phyloP scores from a whole-genome alignment of 2,888 invertebrate genomes.

The Loripinus fragilis region DNA sequence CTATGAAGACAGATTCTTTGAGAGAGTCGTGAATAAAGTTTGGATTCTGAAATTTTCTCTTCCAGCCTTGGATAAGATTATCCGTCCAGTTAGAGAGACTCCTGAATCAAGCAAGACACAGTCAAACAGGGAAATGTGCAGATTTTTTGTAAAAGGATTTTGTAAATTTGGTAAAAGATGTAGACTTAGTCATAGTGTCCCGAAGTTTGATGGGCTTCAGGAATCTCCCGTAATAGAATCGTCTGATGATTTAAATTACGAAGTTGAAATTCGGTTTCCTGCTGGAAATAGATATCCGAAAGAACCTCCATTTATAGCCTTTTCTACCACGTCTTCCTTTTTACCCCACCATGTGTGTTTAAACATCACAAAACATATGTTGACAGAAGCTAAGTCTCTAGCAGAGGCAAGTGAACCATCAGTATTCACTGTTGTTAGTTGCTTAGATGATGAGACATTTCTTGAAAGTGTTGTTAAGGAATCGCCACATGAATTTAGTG shows the following conservation, averaged over 20 bases:
- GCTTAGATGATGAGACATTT: constrained; percentile 74
- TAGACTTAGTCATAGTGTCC: constrained; percentile 61
- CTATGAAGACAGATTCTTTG: constrained; percentile 74
- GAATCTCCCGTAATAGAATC: constrained; percentile 25
- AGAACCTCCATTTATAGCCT: constrained; percentile 76
- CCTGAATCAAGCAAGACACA: constrained; percentile 1
- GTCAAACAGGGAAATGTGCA: constrained; percentile 59
- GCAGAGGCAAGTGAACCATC: constrained; percentile 69
- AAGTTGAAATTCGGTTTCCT: constrained; percentile 78
- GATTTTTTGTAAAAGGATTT: constrained; percentile 72
- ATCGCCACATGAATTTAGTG: constrained; percentile 68
- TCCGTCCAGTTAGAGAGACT: constrained; percentile 38
- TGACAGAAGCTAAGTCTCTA: constrained; percentile 67
- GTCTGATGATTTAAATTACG: constrained; percentile 58
- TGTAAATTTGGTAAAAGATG: constrained; percentile 77
- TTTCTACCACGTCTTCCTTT: constrained; percentile 68
- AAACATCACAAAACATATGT: constrained; percentile 73
- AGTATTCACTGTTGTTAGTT: constrained; percentile 76
- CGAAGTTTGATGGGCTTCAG: constrained; percentile 26
- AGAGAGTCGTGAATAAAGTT: constrained; percentile 72
- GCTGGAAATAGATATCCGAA: constrained; percentile 74
- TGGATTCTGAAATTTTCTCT: constrained; percentile 75
- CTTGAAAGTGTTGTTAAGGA: constrained; percentile 62
- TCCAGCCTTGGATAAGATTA: constrained; percentile 63
- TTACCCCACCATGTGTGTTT: constrained; percentile 72